Conservation (phyloP, 2,888 invertebrate species). For the Amphipyra berbera region DNA sequence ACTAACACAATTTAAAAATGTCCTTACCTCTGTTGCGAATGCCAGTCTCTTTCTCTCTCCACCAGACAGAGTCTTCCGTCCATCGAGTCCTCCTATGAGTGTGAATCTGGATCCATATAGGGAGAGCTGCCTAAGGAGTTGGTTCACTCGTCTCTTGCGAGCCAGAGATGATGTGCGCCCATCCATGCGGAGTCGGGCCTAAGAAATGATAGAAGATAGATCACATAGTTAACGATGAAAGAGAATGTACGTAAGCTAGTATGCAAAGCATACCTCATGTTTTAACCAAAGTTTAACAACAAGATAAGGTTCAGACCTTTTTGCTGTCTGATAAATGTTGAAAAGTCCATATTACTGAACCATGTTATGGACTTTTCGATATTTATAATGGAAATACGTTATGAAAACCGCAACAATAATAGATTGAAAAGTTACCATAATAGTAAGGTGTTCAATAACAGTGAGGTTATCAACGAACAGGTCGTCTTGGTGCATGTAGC, state of each 20-base stretch:
- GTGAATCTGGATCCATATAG: constrained; percentile 92
- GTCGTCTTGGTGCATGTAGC: constrained; percentile 98
- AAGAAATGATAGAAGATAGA: not conserved
- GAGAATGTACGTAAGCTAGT: too few relatives aligned
- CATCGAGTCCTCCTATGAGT: constrained; percentile 94
- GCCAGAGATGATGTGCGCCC: constrained; percentile 90
- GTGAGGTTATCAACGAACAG: constrained; percentile 96
- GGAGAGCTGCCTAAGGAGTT: constrained; percentile 93
- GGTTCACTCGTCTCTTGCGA: constrained; percentile 91
- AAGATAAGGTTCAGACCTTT: too few relatives aligned
- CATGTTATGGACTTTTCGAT: too few relatives aligned
- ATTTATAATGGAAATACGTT: too few relatives aligned
- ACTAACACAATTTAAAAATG: too few relatives aligned
- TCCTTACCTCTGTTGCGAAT: constrained; percentile 96
- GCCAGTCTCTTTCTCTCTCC: constrained; percentile 98
- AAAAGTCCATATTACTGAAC: too few relatives aligned
- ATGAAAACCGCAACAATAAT: not conserved
- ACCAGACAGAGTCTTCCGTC: constrained; percentile 95
- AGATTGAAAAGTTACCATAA: constrained; percentile 91
- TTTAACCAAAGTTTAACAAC: too few relatives aligned
- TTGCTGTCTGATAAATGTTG: too few relatives aligned
- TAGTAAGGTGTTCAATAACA: constrained; percentile 95
- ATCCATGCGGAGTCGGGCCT: constrained; percentile 95
- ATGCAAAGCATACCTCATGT: too few relatives aligned
- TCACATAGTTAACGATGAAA: too few relatives aligned